phyloP scores from a whole-genome alignment of 2,113 vertebrate species.

The Micromys minutus region DNA sequence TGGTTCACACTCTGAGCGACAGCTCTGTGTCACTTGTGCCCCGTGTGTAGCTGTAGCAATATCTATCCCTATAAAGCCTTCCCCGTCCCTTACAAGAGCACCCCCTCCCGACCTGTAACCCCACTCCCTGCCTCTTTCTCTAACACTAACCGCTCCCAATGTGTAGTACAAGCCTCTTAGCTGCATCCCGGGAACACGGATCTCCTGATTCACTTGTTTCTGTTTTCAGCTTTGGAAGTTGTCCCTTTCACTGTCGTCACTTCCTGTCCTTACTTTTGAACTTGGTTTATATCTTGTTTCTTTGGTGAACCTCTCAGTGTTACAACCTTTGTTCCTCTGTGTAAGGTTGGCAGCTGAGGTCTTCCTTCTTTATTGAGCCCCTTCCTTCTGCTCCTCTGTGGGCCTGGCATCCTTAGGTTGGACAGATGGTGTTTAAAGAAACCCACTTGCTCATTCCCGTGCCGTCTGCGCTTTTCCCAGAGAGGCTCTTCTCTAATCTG shows the following conservation, averaged over 20 bases:
- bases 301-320: too few species aligned
- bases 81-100: not conserved
- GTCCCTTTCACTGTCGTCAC: fast-evolving
- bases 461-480: not conserved
- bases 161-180: not conserved
- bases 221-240: not conserved
- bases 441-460: not conserved
- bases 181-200: not conserved
- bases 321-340: not conserved
- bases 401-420: not conserved
- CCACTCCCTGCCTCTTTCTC: not conserved
- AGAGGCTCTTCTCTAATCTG: too few species aligned
- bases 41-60: too few species aligned
- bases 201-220: not conserved
- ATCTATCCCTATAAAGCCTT: too few species aligned
- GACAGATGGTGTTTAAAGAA: not conserved
- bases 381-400: not conserved
- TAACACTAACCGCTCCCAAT: not conserved
- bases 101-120: not conserved
- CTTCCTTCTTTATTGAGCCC: too few species aligned
- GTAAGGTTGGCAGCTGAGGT: too few species aligned
- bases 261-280: not conserved
- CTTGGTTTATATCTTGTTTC: not conserved
- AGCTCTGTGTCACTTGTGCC: not conserved
- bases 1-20: not conserved